Evolutionary conservation across 2,113 vertebrate species (phyloP).

Genomic region (Leucopternis melanops): DNA sequence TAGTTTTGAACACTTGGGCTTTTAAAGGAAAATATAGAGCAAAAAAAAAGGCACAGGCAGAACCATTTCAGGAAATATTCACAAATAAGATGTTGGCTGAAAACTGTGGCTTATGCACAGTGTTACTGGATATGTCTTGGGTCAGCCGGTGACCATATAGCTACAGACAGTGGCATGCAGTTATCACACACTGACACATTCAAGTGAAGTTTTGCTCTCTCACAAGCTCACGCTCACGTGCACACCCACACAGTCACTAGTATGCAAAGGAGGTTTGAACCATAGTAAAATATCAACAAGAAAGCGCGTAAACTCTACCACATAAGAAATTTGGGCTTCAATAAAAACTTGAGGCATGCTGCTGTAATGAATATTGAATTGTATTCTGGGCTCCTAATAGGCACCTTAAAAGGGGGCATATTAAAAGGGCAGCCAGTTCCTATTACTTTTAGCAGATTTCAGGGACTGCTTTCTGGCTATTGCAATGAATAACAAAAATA

Average conservation of each 20-base stretch:
- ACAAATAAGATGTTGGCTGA: background rate
- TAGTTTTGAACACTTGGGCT: background rate
- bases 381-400: background rate
- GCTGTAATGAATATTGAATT: background rate
- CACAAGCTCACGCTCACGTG: rapidly evolving
- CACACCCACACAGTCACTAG: rapidly evolving
- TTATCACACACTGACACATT: rapidly evolving
- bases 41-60: background rate
- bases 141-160: too few species aligned
- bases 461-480: background rate
- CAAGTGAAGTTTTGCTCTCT: background rate
- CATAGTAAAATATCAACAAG: background rate
- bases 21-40: background rate
- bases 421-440: background rate
- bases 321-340: background rate
- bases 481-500: background rate
- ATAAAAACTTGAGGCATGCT: background rate
- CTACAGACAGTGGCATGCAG: background rate
- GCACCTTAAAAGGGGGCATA: background rate
- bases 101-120: background rate
- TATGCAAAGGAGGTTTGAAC: background rate
- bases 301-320: background rate
- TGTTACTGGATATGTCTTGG: background rate
- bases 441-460: constrained; percentile 11
- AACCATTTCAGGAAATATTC: background rate